phyloP scores from a whole-genome alignment of 2,888 invertebrate species.

The Halocaridina rubra region DNA sequence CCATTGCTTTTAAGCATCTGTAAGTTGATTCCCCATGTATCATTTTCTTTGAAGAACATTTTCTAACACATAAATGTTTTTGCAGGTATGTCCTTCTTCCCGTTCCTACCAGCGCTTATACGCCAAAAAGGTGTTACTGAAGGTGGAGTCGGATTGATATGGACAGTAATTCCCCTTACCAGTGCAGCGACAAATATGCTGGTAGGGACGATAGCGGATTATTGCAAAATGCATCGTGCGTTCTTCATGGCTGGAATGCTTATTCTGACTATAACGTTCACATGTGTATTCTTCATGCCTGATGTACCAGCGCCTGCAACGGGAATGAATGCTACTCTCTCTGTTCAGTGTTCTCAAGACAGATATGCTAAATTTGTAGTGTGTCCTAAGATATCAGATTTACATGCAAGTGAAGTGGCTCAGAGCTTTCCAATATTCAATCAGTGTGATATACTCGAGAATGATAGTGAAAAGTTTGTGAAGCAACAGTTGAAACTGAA shows the following conservation, averaged over 20 bases:
- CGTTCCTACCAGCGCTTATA: slow-evolving; percentile 35
- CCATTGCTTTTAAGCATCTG: too few relatives aligned
- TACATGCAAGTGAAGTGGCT: background rate
- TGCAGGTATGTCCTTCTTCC: slow-evolving; percentile 47
- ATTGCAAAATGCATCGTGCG: slow-evolving; percentile 40
- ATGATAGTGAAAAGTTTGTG: background rate
- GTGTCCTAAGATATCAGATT: background rate
- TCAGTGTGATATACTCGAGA: background rate
- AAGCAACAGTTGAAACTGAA: background rate
- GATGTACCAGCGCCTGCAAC: background rate
- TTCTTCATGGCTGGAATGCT: slow-evolving; percentile 28
- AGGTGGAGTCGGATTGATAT: slow-evolving; percentile 36
- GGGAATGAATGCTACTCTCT: background rate
- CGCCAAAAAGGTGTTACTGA: slow-evolving; percentile 38
- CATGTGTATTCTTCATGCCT: slow-evolving; percentile 29
- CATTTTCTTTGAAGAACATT: too few relatives aligned
- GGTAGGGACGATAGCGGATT: slow-evolving; percentile 21
- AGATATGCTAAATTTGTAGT: background rate
- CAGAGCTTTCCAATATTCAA: background rate
- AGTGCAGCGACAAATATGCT: slow-evolving; percentile 14
- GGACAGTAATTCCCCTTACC: slow-evolving; percentile 33
- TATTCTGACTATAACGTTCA: slow-evolving; percentile 10
- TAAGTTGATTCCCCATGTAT: too few relatives aligned
- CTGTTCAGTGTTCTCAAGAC: slow-evolving; percentile 11
- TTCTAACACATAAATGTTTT: too few relatives aligned